Conservation (phyloP, 1,140 invertebrate species). For the Tenebrio molitor region DNA sequence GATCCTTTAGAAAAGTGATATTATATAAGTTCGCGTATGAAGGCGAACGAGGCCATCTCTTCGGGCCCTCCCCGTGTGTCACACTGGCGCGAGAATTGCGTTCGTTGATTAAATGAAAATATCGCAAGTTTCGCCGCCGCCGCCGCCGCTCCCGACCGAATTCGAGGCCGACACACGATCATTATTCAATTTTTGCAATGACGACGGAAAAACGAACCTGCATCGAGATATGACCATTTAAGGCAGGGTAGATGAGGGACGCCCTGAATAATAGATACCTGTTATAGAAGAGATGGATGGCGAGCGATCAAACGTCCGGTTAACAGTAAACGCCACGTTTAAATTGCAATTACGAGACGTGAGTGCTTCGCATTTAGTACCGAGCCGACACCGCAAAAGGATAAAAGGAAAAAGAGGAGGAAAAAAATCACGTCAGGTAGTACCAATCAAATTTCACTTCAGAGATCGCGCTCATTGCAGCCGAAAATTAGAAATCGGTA, state of each 20-base stretch:
- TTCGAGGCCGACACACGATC: conserved; percentile 31
- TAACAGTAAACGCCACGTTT: conserved; percentile 19
- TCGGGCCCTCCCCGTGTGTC: conserved; percentile 18
- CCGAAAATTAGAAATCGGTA: too few relatives aligned
- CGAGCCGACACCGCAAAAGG: not conserved
- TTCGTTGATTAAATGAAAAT: conserved; percentile 37
- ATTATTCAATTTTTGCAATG: conserved; percentile 22
- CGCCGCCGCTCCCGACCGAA: not conserved
- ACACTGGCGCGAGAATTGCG: not conserved
- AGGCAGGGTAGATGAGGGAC: not conserved
- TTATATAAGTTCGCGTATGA: conserved; percentile 59
- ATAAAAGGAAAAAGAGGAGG: too few relatives aligned
- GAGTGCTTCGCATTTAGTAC: conserved; percentile 16
- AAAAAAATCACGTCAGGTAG: too few relatives aligned
- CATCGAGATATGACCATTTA: conserved; percentile 23
- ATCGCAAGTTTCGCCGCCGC: conserved; percentile 9
- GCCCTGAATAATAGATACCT: conserved; percentile 31
- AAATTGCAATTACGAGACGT: conserved; percentile 20
- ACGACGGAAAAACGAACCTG: conserved; percentile 3
- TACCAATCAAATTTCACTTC: too few relatives aligned
- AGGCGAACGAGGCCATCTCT: conserved; percentile 49
- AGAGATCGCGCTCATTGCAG: too few relatives aligned
- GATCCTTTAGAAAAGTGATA: conserved; percentile 60
- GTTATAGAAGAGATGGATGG: conserved; percentile 33
- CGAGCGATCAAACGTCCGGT: conserved; percentile 17